Evolutionary conservation across 2,797 vertebrate genomes (phyloP).

Genomic region (Apogon hyalosoma): DNA sequence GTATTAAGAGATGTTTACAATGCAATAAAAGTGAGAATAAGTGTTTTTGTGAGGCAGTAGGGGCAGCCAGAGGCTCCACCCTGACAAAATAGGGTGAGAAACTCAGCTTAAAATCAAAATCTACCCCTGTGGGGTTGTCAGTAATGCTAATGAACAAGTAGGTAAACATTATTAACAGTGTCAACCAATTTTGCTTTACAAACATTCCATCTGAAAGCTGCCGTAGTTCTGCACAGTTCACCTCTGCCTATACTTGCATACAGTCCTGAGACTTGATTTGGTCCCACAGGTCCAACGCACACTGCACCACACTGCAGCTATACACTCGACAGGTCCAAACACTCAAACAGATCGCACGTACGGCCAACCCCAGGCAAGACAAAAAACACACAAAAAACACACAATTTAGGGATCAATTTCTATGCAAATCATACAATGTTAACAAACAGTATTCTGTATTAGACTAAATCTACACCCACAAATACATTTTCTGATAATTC

Average conservation of each 20-base stretch:
- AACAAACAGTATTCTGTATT: not conserved
- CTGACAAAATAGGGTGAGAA: too few relatives aligned
- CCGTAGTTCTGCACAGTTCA: constrained; percentile 33
- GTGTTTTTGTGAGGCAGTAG: too few relatives aligned
- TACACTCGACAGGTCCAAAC: constrained; percentile 46
- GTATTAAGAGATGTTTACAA: too few relatives aligned
- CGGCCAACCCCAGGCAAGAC: not conserved
- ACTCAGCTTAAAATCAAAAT: too few relatives aligned
- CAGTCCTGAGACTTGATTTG: constrained; percentile 50
- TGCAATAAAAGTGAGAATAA: too few relatives aligned
- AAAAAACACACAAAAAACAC: constrained; percentile 6
- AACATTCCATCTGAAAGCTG: constrained; percentile 23
- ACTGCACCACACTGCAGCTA: constrained; percentile 74
- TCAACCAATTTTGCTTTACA: not conserved
- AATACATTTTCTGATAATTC: not conserved
- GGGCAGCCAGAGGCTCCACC: too few relatives aligned
- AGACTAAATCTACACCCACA: constrained; percentile 6
- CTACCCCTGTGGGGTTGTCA: too few relatives aligned
- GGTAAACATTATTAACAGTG: too few relatives aligned
- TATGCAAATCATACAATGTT: not conserved
- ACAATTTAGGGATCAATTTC: constrained; percentile 19
- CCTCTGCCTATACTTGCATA: constrained; percentile 39
- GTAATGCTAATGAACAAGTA: too few relatives aligned
- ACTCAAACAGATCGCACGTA: constrained; percentile 54
- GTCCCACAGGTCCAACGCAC: constrained; percentile 66